phyloP scores from a whole-genome alignment of 2,113 vertebrate species.

The Myanophis thanlyinensis region DNA sequence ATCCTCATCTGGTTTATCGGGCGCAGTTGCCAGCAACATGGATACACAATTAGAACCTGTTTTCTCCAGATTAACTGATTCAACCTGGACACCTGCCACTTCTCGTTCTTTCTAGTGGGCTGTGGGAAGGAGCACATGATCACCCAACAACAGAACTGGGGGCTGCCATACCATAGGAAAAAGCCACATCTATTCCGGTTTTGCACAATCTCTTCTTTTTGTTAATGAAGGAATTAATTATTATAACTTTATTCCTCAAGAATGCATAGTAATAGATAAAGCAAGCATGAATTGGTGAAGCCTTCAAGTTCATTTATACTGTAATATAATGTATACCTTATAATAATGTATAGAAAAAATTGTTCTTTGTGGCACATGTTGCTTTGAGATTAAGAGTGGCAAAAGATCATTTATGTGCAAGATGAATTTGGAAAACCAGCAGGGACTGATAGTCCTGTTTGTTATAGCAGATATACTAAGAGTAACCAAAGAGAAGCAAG shows the following conservation, averaged over 20 bases:
- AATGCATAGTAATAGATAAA: neutral
- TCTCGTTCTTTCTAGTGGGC: conserved; percentile 78
- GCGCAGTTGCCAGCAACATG: conserved; percentile 64
- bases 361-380: neutral
- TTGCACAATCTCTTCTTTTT: conserved; percentile 3
- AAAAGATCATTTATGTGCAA: neutral
- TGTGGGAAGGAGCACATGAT: neutral
- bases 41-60: conserved; percentile 74
- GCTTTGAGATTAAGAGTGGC: neutral
- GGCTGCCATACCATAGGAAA: conserved; percentile 5
- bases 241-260: neutral
- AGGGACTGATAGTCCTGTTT: neutral
- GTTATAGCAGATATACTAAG: neutral
- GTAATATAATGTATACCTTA: no score
- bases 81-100: conserved; percentile 77
- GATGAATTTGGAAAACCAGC: neutral
- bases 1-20: conserved; percentile 64
- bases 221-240: neutral
- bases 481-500: neutral
- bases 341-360: neutral
- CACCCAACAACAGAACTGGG: conserved; percentile 10
- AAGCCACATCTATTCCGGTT: neutral
- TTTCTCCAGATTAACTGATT: conserved; percentile 71
- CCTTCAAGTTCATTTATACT: neutral
- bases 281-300: neutral